Evolutionary conservation across 2,888 invertebrate genomes (phyloP).

Genomic region (Norana najaformis): DNA sequence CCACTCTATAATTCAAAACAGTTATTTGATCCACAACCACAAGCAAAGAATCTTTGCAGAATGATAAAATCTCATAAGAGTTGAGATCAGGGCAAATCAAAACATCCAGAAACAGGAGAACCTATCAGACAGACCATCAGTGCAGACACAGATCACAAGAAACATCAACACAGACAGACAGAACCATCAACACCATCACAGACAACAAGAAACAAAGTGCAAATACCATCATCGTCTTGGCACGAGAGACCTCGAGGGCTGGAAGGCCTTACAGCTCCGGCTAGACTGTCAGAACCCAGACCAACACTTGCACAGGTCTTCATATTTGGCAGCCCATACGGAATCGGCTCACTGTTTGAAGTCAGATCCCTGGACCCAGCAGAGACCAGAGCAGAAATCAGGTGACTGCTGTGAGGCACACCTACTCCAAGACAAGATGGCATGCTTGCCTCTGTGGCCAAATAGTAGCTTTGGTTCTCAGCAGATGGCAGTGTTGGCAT

Average conservation of each 20-base stretch:
- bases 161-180: not conserved
- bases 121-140: not conserved
- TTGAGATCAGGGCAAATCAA: not conserved
- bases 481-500: not conserved
- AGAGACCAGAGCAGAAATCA: not conserved
- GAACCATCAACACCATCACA: not conserved
- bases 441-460: not conserved
- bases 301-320: not conserved
- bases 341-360: not conserved
- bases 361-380: not conserved
- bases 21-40: not conserved
- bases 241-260: not conserved
- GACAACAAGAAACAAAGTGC: not conserved
- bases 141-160: not conserved
- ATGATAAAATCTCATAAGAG: too few relatives aligned
- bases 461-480: not conserved
- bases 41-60: too few relatives aligned
- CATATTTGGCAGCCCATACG: not conserved
- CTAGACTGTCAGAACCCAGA: not conserved
- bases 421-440: not conserved
- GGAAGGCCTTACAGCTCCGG: not conserved
- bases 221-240: slow-evolving; percentile 15
- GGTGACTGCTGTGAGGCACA: not conserved
- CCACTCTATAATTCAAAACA: not conserved
- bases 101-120: not conserved